Evolutionary conservation across 2,797 vertebrate species (phyloP), one percentile per base, ranked within the genome.

Genomic region (Poecilia picta): DNA sequence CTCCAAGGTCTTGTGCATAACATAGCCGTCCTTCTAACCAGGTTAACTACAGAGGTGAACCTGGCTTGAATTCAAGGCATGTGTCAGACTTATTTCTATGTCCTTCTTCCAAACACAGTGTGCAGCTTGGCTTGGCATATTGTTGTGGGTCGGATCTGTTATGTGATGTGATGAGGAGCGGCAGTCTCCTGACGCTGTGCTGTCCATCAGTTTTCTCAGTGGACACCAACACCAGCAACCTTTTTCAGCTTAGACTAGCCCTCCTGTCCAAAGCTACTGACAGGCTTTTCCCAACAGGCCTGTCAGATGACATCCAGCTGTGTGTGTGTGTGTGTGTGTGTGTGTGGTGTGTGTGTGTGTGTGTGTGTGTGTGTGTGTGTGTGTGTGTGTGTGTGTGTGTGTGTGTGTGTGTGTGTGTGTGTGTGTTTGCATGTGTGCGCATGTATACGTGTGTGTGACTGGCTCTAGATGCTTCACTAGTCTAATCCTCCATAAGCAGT

Each of bases 231-330:
- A 91, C 89, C 88, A 81, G 91, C 83, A 81, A 13, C 82, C 76
- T 80, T 81, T 92, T 93, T 89, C 87, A 91, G 93, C 92, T 90
- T 85, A 91, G 89, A 84, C 77, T 71, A 89, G 89, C 81, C 85
- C 28, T 76, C 77, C 89, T 93, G 92, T 93, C 90, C 83, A 72
- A 85, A 91, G 10, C 76, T 77, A 88, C 88, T 49, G 74, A 47
- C 84, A 57, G 73, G 55, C 31, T 66, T 81, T 75, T 81, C 71
- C 79, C 82, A 74, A 59, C 76, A 71, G 74, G 80, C 75, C 68
- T 91, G 90, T 90, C 88, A 85, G 20, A 84, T 41, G 75, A 82
- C 79, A 88, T 91, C 86, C 87, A 39, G 39, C 39, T 33, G 8
- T 62, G 25, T 51, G 28, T 43, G 66, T 28, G 53, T 53, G 2